These are phyloP conservation scores for Petrophora chlorosata DNA, from an alignment of 2,888 invertebrate genomes.

Conservation along the genomic window DNA sequence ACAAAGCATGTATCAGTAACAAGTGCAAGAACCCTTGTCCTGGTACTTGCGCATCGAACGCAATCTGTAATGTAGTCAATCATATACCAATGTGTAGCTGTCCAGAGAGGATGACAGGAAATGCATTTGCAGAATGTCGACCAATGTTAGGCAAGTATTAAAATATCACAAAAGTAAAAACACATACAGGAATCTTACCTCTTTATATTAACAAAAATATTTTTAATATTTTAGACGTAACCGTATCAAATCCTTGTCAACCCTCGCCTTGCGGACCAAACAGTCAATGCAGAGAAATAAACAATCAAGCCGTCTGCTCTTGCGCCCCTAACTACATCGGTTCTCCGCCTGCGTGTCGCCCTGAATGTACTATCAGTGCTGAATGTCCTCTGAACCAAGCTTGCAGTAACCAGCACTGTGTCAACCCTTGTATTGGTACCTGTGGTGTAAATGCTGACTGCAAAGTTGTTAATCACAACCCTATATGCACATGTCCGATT, in stretches of 20 bases:
- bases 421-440: slow-evolving; percentile 89
- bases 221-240: slow-evolving; percentile 71
- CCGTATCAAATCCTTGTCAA: slow-evolving; percentile 83
- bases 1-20: slow-evolving; percentile 88
- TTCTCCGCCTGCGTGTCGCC: slow-evolving; percentile 87
- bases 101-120: slow-evolving; percentile 86
- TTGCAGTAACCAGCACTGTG: slow-evolving; percentile 88
- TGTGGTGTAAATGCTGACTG: slow-evolving; percentile 89
- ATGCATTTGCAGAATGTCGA: slow-evolving; percentile 87
- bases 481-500: slow-evolving; percentile 87
- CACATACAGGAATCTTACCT: no score
- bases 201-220: not conserved
- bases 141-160: slow-evolving; percentile 75
- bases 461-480: slow-evolving; percentile 90
- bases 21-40: slow-evolving; percentile 92
- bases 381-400: slow-evolving; percentile 89
- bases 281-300: slow-evolving; percentile 84
- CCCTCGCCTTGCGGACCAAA: slow-evolving; percentile 87
- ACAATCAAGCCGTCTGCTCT: slow-evolving; percentile 87
- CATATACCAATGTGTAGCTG: slow-evolving; percentile 86
- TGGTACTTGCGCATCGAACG: slow-evolving; percentile 90
- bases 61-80: slow-evolving; percentile 87
- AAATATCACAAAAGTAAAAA: slow-evolving; percentile 3
- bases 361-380: slow-evolving; percentile 88
- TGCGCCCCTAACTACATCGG: slow-evolving; percentile 86